These are phyloP conservation scores for Odontocolon sp. DNA, from an alignment of 2,888 invertebrate species.

Conservation along the genomic window DNA sequence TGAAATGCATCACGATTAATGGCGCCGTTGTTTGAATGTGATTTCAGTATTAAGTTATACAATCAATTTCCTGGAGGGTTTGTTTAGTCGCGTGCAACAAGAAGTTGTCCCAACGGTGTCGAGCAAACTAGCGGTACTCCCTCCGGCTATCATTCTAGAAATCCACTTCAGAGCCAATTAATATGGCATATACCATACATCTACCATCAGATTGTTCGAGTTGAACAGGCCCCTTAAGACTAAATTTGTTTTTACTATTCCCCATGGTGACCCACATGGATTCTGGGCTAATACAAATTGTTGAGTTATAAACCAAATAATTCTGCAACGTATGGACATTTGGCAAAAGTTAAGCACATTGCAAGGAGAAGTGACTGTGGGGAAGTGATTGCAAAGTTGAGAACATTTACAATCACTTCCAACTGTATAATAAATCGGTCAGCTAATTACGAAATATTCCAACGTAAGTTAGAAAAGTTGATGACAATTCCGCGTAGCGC, in stretches of 20 bases:
- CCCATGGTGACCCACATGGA: slow-evolving; percentile 6
- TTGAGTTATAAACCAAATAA: no score
- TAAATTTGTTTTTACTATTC: slow-evolving; percentile 42
- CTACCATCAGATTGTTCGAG: slow-evolving; percentile 20
- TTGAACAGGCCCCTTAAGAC: slow-evolving; percentile 34
- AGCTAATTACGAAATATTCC: slow-evolving; percentile 24
- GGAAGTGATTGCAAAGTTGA: background rate
- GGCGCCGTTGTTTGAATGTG: background rate
- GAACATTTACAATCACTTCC: slow-evolving; percentile 14
- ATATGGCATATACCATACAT: background rate
- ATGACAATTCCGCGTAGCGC: no score
- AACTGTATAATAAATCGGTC: background rate
- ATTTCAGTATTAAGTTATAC: background rate
- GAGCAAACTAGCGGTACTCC: slow-evolving; percentile 11
- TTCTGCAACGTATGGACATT: no score
- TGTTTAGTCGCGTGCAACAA: slow-evolving; percentile 4
- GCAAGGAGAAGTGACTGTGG: background rate
- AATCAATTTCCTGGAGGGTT: slow-evolving; percentile 15
- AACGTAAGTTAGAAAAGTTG: slow-evolving; percentile 10
- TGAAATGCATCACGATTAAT: background rate
- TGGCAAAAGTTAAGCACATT: no score
- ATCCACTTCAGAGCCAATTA: background rate
- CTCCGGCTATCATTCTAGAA: slow-evolving; percentile 3
- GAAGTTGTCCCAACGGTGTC: slow-evolving; percentile 11
- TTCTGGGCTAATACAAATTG: background rate